Conservation (phyloP, 2,797 vertebrate genomes). For the Sphaeramia orbicularis region DNA sequence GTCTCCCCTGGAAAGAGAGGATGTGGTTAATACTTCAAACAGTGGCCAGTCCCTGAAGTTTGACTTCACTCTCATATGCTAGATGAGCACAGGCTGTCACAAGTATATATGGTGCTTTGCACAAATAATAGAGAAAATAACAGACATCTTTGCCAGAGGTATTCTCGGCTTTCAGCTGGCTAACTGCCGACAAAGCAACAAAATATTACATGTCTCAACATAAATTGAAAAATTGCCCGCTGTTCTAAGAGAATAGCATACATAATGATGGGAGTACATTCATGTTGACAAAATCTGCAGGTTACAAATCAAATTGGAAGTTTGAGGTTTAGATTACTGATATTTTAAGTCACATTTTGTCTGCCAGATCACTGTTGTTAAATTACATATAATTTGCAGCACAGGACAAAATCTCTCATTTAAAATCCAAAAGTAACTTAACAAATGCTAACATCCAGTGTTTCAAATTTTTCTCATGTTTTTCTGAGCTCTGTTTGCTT, state of each 20-base stretch:
- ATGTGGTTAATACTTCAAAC: constrained; percentile 84
- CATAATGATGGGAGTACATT: constrained; percentile 8
- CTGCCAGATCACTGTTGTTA: background rate
- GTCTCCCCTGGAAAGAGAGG: constrained; percentile 98
- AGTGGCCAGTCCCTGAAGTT: constrained; percentile 61
- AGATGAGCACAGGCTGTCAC: constrained; percentile 28
- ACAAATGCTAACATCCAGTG: constrained; percentile 3
- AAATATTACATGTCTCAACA: background rate
- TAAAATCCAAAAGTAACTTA: background rate
- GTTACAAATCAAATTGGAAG: too few species aligned
- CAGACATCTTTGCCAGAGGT: constrained; percentile 10
- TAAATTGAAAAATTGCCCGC: constrained; percentile 1
- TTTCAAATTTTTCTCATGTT: too few species aligned
- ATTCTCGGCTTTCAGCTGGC: constrained; percentile 1
- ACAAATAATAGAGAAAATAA: constrained; percentile 26
- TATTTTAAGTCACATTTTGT: background rate
- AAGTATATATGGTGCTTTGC: constrained; percentile 29
- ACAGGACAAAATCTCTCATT: background rate
- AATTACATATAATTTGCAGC: background rate
- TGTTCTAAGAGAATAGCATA: constrained; percentile 9
- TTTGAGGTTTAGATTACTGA: too few species aligned
- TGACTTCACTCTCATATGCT: constrained; percentile 55
- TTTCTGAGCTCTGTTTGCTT: background rate
- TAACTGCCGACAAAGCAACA: constrained; percentile 16
- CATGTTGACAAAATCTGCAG: constrained; percentile 12